Evolutionary conservation across 2,113 vertebrate species (phyloP), one percentile per base, ranked within the genome.

Genomic region (Tonatia bakeri): DNA sequence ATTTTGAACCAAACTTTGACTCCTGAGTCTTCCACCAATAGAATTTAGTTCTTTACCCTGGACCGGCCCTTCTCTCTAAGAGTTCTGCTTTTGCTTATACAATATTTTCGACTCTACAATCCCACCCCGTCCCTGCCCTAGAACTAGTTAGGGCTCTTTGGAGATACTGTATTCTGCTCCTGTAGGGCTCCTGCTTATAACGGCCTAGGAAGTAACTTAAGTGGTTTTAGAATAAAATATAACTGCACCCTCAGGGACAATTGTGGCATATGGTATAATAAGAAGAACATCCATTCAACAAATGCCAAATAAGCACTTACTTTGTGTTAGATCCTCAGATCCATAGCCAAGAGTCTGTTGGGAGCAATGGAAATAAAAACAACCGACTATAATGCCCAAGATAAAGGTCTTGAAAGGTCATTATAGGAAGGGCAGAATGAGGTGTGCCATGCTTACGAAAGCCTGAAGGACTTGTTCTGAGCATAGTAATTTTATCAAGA

Each of bases 211-310:
- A 96, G 52, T 90, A 76, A 87, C 65, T 90, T 95, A 92, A 87
- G 45, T 94, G 94, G 38, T 88, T 96, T 95, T 90, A 92, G 80
- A 95, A 80, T 94, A 79, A 94, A 97, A 88, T 82, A 85, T 50
- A 93, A 96, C 72, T 88, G 77, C 54, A 85, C 52, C 67, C 86
- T 95, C 40, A 85, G 82, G 92, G 75, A 73, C 61, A 86, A 22
- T 83, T 56, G 54, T 52, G 95, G 50, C 81, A 93, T 83, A 91
- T 73, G 81, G 89, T 85, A 2, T 43, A 80, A 89, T 76, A 72
- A 77, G 90, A 85, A 91, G 91, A 88, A 76, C 5, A 43, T 38
- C 38, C 65, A 50, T 64, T 90, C 56, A 83, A 87, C 56, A 84
- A 81, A 96, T 73, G 82, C 85, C 20, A 26, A 92, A 73, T 92